Evolutionary conservation across 2,888 invertebrate species (phyloP), one percentile per base, ranked within the genome.

Genomic region (Habroteleia sp.): DNA sequence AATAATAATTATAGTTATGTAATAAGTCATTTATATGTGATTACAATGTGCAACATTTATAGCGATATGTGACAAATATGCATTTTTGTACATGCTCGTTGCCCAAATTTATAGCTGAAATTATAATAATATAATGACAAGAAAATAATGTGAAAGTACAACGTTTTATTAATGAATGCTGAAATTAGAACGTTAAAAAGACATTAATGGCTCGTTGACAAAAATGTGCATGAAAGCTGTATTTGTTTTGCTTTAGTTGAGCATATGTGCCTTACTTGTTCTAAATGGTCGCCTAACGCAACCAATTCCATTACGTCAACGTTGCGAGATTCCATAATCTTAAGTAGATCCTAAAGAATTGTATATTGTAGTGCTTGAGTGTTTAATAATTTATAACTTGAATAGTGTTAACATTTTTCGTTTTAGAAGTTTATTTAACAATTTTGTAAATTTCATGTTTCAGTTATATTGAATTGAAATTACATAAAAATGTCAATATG

Each of bases 221-320:
- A 16, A 2, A 14, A 54, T 56, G 3, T 14, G 20, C 20, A 25
- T 25, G 13, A 56, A 35, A 62, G 60, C 27, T 13, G 29, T 39
- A 31, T 31, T 17, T 27, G 17, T n/a, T 11, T 48, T 42, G 33
- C 31, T 20, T 2, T 46, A 42, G 48, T 25, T 37, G 48, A 58
- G 39, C 56, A 20, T 35, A 54, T 76, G 63, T 91, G n/a, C n/a
- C 94, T 94, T 94, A 94, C 94, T 94, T 95, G 94, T 89, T 95
- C 94, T 90, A 95, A 92, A 85, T 93, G 93, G 90, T 94, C 94
- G 87, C 94, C 93, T 90, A 94, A 91, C 86, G 90, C 91, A 88
- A 93, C 91, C 88, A 94, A 92, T 88, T 93, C 93, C 89, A 92
- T 92, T 89, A 94, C 89, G 89, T 94, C 93, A 89, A 91, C 91